Conservation (phyloP, 2,888 invertebrate genomes). For the Diaphora mendica region DNA sequence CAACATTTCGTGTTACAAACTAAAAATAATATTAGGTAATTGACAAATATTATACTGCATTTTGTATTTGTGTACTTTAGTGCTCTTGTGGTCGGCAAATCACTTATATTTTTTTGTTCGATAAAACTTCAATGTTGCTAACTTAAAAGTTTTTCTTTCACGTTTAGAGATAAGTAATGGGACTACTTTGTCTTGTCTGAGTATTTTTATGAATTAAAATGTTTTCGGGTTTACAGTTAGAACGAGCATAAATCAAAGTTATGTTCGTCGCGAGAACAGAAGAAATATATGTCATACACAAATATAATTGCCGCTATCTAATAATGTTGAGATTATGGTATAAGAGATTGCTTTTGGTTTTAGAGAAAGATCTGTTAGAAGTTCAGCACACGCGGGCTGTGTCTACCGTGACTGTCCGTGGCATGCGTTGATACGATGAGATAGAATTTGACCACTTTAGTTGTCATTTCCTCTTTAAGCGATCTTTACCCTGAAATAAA, state of each 20-base stretch:
- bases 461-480: constrained; percentile 76
- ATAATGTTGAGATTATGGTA: constrained; percentile 19
- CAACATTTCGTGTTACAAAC: constrained; percentile 14
- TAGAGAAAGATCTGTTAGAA: constrained; percentile 16
- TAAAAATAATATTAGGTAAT: not conserved
- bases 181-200: not conserved
- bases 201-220: not conserved
- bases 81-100: not conserved
- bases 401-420: constrained; percentile 40
- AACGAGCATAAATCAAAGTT: not conserved
- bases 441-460: constrained; percentile 38
- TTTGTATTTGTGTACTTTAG: not conserved
- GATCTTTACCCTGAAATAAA: constrained; percentile 66
- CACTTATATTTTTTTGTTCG: not conserved
- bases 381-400: constrained; percentile 37
- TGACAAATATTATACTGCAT: not conserved
- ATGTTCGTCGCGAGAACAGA: not conserved
- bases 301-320: constrained; percentile 4
- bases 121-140: not conserved
- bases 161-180: not conserved
- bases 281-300: constrained; percentile 5
- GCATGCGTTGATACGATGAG: constrained; percentile 44
- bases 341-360: constrained; percentile 30
- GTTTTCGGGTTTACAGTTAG: not conserved
- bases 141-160: not conserved